A percentile compares a stretch with the other conserved stretches of the same genome.
Conservation (phyloP, 2,888 invertebrate species). For the Dasypogon diadema region DNA sequence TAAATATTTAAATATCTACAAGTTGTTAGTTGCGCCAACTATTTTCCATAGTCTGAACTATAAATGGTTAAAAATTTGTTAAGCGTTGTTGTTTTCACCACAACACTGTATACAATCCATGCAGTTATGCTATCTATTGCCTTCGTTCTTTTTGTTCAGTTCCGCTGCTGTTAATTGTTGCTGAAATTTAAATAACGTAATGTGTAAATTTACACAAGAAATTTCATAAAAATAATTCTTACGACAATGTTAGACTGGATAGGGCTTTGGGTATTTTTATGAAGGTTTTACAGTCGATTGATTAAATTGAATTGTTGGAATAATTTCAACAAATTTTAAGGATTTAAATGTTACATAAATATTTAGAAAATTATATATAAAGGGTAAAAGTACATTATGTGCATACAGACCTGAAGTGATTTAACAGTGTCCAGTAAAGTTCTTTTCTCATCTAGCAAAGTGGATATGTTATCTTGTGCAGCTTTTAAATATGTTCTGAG, state of each 20-base stretch:
- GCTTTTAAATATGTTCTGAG: conserved; percentile 74
- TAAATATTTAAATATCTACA: conserved; percentile 30
- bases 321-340: no score
- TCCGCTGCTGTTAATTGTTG: conserved; percentile 66
- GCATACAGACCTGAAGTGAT: conserved; percentile 73
- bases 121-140: conserved; percentile 78
- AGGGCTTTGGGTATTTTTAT: no score
- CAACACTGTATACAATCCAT: conserved; percentile 79
- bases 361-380: no score
- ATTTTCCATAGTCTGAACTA: conserved; percentile 20
- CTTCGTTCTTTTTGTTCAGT: conserved; percentile 68
- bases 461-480: conserved; percentile 81
- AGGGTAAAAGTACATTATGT: no score
- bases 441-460: conserved; percentile 80
- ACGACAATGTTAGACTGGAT: no score
- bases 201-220: no score
- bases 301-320: no score
- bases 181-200: conserved; percentile 53
- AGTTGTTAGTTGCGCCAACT: conserved; percentile 22
- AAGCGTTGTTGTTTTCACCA: conserved; percentile 70
- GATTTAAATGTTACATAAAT: no score
- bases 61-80: conserved; percentile 52
- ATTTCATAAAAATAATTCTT: no score
- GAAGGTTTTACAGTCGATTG: no score
- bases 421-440: conserved; percentile 78